A percentile compares a stretch with the other conserved stretches of the same genome.
phyloP scores from a whole-genome alignment of 2,888 invertebrate species.

The Stenodera caucasica region DNA sequence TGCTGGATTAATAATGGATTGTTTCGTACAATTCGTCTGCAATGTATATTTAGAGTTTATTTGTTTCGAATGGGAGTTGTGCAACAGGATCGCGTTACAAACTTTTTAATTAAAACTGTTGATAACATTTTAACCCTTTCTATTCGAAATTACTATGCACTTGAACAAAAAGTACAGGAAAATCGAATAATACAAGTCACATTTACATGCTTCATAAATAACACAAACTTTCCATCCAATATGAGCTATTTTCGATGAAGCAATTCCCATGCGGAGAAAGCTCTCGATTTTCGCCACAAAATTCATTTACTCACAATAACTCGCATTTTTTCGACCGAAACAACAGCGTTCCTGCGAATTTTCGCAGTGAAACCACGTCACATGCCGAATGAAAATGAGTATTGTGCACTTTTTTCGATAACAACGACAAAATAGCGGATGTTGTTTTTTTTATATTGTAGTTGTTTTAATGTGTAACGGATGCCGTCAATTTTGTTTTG shows the following conservation, averaged over 20 bases:
- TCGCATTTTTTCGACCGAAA: too few species aligned
- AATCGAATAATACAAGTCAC: too few species aligned
- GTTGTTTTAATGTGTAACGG: slow-evolving; percentile 1
- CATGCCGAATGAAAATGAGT: background rate
- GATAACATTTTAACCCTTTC: background rate
- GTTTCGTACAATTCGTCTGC: background rate
- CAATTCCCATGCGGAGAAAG: too few species aligned
- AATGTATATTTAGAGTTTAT: background rate
- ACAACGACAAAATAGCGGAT: background rate
- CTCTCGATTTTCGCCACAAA: too few species aligned
- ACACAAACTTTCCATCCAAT: background rate
- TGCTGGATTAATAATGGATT: background rate
- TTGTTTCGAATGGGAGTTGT: background rate
- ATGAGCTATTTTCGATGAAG: too few species aligned
- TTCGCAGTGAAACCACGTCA: too few species aligned
- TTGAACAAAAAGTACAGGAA: background rate
- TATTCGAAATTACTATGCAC: background rate
- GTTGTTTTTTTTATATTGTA: background rate
- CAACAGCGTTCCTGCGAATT: too few species aligned
- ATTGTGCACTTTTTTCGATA: background rate
- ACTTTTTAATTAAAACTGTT: background rate
- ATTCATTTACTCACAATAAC: too few species aligned
- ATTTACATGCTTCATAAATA: too few species aligned
- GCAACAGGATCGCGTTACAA: background rate
- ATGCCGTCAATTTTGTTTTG: background rate